phyloP scores from a whole-genome alignment of 2,797 vertebrate genomes.

The Hippocampus kuda region DNA sequence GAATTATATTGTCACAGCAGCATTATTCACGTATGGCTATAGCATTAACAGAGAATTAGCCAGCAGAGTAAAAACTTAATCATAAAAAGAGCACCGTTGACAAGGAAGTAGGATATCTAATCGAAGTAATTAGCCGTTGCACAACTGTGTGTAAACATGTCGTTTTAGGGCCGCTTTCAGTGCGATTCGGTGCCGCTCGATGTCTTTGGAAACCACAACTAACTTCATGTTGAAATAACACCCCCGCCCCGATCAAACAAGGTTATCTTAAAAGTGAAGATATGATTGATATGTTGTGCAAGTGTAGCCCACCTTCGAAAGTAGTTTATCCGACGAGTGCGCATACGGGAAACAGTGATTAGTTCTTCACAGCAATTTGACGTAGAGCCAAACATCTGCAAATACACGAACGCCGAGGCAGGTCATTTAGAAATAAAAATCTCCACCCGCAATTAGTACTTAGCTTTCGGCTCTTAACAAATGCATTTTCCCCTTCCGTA shows the following conservation, averaged over 20 bases:
- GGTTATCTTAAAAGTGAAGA: no score
- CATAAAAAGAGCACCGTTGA: background rate
- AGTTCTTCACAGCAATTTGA: background rate
- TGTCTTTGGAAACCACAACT: background rate
- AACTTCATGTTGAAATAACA: background rate
- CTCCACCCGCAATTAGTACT: background rate
- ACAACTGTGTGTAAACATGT: background rate
- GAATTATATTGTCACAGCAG: background rate
- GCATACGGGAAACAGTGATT: background rate
- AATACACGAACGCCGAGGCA: background rate
- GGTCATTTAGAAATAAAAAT: background rate
- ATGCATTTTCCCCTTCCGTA: constrained; percentile 26
- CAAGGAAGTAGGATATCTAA: background rate
- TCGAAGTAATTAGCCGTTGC: background rate
- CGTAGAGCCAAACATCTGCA: background rate
- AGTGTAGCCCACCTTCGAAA: background rate
- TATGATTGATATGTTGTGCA: no score
- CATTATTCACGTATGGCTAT: background rate
- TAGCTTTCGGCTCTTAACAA: constrained; percentile 14
- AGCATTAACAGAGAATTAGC: background rate
- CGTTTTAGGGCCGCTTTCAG: background rate
- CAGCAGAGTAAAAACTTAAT: background rate
- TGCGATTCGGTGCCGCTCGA: no score
- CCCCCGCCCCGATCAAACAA: background rate
- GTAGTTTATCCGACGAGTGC: background rate